Base-by-base conservation (phyloP, 2,113 vertebrate species). In the Prinia subflava region DNA sequence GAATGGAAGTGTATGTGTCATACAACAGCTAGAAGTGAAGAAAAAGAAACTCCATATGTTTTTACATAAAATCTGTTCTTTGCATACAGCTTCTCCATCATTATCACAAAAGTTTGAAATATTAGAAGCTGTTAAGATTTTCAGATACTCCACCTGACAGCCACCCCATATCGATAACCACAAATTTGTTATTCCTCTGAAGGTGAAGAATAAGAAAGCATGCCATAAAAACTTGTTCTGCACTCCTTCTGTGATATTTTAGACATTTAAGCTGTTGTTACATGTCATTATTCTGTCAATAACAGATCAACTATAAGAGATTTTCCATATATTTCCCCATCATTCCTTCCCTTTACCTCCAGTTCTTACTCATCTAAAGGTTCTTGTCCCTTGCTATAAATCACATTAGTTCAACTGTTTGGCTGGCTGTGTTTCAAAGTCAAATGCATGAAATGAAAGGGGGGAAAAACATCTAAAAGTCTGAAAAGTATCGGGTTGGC, bases 181-280 rank as follows among this genome's bases (percentile, higher is more conserved):
- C 75, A 91, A 79, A 76, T 88, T 79, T 81, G 33, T 83, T 92
- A 94, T 94, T 96, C 83, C 47, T 96, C 69, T 94, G 46, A 92
- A 84, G 68, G 68, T 83, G 55, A 71, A 95, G 65, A 95, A 95
- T 85, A 96, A 95, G 76, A 95, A 97, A 92, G 28, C 33, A 57
- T 81, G 74, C 49, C 46, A 78, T 83, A 91, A 93, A 97, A 90
- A 92, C 87, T 82, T 95, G 89, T 92, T 94, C 77, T 85, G 52
- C 56, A 83, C 74, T 90, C 56, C 28, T 93, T 94, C 71, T 78
- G 41, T 87, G 91, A 83, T 74, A 91, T 67, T 94, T 93, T 79
- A 89, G 57, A 95, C 73, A 63, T 85, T 90, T 90, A 93, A 94
- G 60, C 86, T 93, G 83, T 67, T 96, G 94, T 68, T 95, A 90